Conservation (phyloP, 2,888 invertebrate genomes). For the Polyploca ridens region DNA sequence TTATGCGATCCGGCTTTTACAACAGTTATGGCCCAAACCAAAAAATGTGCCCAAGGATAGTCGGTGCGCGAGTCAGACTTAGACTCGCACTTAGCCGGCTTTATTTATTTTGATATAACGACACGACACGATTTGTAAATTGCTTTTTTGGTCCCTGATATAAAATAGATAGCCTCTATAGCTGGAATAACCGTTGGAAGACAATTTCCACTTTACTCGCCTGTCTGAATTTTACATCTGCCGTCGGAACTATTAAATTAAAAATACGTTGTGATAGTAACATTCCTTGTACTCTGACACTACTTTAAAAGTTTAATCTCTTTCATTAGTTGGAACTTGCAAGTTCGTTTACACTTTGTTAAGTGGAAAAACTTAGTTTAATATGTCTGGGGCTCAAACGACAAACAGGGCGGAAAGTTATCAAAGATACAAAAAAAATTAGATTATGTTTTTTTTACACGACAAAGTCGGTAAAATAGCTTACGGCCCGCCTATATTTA, state of each 20-base stretch:
- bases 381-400: background rate
- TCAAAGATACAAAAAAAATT: too few species aligned
- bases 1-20: too few species aligned
- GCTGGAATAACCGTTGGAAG: conserved; percentile 22
- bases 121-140: too few species aligned
- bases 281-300: background rate
- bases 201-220: conserved; percentile 26
- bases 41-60: too few species aligned
- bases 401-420: background rate
- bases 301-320: background rate
- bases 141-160: conserved; percentile 16
- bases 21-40: too few species aligned
- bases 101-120: too few species aligned
- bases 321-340: conserved; percentile 1
- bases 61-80: too few species aligned
- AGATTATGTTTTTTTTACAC: too few species aligned
- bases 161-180: conserved; percentile 19
- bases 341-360: background rate
- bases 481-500: too few species aligned
- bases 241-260: conserved; percentile 12
- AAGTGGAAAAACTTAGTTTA: conserved; percentile 6
- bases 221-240: conserved; percentile 16
- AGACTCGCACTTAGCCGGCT: too few species aligned
- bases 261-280: conserved; percentile 1
- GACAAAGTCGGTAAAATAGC: too few species aligned